Percentiles rank a stretch among this genome's conserved stretches.
Evolutionary conservation across 2,888 invertebrate species (phyloP).

Genomic region (Pogonocherus hispidulus): DNA sequence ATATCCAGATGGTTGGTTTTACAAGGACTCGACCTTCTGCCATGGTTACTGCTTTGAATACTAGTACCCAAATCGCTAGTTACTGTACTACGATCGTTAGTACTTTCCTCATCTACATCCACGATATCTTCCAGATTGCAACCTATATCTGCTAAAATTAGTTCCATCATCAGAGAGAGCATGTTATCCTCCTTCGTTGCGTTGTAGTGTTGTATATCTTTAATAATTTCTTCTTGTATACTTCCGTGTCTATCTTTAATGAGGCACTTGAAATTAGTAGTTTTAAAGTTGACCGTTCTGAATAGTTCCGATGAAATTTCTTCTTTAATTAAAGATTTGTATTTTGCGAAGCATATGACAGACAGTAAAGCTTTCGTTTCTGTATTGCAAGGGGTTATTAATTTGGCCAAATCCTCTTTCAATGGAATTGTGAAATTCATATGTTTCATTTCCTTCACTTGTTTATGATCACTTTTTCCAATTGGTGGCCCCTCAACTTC

Average conservation of each 20-base stretch:
- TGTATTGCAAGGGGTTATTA: constrained; percentile 55
- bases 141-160: constrained; percentile 53
- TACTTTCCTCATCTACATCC: constrained; percentile 30
- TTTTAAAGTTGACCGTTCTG: constrained; percentile 45
- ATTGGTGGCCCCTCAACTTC: constrained; percentile 38
- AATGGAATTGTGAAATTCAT: constrained; percentile 47
- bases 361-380: constrained; percentile 56
- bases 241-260: constrained; percentile 38
- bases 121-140: constrained; percentile 48
- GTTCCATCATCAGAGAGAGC: constrained; percentile 57
- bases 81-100: constrained; percentile 29
- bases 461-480: constrained; percentile 31
- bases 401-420: constrained; percentile 51
- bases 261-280: constrained; percentile 50
- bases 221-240: constrained; percentile 41
- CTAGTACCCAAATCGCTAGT: constrained; percentile 54
- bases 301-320: constrained; percentile 40
- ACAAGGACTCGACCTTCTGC: constrained; percentile 29
- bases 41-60: constrained; percentile 44
- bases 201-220: constrained; percentile 54
- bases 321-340: constrained; percentile 42
- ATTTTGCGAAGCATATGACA: constrained; percentile 54
- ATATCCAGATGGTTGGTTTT: constrained; percentile 32
- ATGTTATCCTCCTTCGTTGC: constrained; percentile 54
- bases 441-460: constrained; percentile 27